These are phyloP conservation scores for Orthonychiurus folsomi DNA, from an alignment of 2,888 invertebrate species.

Conservation along the genomic window DNA sequence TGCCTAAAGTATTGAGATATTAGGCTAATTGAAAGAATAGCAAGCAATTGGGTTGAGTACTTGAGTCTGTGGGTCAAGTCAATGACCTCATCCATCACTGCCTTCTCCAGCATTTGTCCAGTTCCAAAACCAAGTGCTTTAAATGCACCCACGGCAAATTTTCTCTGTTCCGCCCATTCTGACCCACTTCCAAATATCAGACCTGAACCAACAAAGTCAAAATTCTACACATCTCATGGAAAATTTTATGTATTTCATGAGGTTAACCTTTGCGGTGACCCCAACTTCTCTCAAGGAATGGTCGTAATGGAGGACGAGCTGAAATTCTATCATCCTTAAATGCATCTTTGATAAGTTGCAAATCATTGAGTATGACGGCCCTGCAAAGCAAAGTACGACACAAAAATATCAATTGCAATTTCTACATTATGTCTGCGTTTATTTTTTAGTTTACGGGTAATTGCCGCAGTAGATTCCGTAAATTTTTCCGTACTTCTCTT, in stretches of 20 bases:
- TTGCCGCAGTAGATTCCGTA: slow-evolving; percentile 21
- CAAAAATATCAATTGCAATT: background rate
- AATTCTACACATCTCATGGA: too few species aligned
- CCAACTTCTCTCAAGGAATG: slow-evolving; percentile 23
- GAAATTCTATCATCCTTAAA: slow-evolving; percentile 21
- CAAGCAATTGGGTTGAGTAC: too few species aligned
- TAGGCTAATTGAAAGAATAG: too few species aligned
- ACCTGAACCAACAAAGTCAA: too few species aligned
- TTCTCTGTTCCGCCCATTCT: slow-evolving; percentile 21
- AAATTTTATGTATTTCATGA: too few species aligned
- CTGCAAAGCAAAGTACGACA: slow-evolving; percentile 6
- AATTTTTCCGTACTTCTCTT: slow-evolving; percentile 18
- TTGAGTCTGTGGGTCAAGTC: slow-evolving; percentile 11
- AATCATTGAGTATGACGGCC: slow-evolving; percentile 18
- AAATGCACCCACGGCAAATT: slow-evolving; percentile 18
- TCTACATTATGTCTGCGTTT: background rate
- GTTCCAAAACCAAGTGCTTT: slow-evolving; percentile 19
- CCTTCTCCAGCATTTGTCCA: slow-evolving; percentile 13
- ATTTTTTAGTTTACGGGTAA: slow-evolving; percentile 22
- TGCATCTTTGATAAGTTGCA: slow-evolving; percentile 22
- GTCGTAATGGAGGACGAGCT: slow-evolving; percentile 21
- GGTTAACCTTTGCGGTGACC: slow-evolving; percentile 17
- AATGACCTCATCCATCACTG: slow-evolving; percentile 18
- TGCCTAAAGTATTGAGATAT: too few species aligned
- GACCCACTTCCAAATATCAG: slow-evolving; percentile 21